Evolutionary conservation across 2,797 vertebrate species (phyloP), one percentile per base, ranked within the genome.

Genomic region (Iguana delicatissima): DNA sequence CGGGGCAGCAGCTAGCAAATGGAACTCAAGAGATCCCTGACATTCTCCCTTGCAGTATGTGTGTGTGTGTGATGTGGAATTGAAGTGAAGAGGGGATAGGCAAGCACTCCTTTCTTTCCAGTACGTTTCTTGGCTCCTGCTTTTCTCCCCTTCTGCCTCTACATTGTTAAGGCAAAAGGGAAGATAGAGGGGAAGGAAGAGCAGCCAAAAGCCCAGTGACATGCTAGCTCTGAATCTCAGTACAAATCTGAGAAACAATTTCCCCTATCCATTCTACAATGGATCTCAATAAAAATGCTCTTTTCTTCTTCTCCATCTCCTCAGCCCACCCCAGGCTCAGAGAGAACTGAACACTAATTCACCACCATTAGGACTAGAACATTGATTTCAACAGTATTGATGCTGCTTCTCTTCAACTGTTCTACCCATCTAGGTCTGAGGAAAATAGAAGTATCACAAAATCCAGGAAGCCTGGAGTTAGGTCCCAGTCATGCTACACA

Each of bases 181-280:
- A 35, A 12, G 9, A 20, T 24, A 16, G 3, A 7, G 3, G 32
- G 14, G 12, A 18, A 24, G 32, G 20, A 77, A 77, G 81, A 77
- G 50, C 52, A 89, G 93, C 89, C 95, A 93, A 96, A 96, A 96
- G 94, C 95, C 82, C 0, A 6, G 57, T 84, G 1, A 6, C 64
- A 42, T 8, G 14, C 26, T 38, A 89, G 84, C 52, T 35, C 6
- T 59, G 80, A 50, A 84, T 29, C 80, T 84, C 1, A 1, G 0
- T 5, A 62, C 59, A 79, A 83, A 83, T 38, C 29, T 13, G 64
- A 59, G 88, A 86, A 89, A 80, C 26, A 92, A 24, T 42, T 9
- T 38, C 20, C 7, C 29, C 18, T 6, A 76, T 22, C 35, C 13
- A 76, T 38, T 42, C 22, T 42, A 13, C 3, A 69, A 9, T 13